Percentiles rank a stretch among this genome's conserved stretches.
Conservation (phyloP, 2,888 invertebrate species). For the Mantis religiosa region DNA sequence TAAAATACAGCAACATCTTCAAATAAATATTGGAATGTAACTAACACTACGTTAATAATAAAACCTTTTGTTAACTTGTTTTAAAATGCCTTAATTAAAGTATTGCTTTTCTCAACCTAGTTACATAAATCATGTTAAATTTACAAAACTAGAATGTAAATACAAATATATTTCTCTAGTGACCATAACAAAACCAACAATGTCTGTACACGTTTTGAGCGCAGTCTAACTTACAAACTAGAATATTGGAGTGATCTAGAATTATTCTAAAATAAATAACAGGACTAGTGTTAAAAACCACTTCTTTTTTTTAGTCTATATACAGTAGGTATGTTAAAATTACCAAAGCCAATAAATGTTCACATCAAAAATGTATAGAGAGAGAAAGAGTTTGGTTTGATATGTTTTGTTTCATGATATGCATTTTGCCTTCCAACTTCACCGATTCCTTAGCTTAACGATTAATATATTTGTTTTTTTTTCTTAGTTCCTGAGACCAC, state of each 20-base stretch:
- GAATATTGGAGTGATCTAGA: background rate
- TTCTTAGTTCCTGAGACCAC: slow-evolving; percentile 22
- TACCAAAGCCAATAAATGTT: slow-evolving; percentile 13
- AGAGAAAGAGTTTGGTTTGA: slow-evolving; percentile 9
- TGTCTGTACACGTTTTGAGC: background rate
- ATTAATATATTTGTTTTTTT: background rate
- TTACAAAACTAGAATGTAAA: background rate
- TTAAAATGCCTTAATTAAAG: background rate
- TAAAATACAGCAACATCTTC: background rate
- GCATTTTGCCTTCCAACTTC: background rate
- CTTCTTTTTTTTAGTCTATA: background rate
- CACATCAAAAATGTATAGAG: slow-evolving; percentile 21
- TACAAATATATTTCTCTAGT: background rate
- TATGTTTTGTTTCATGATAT: background rate
- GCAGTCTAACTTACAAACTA: slow-evolving; percentile 1
- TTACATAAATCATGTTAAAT: background rate
- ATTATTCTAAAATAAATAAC: background rate
- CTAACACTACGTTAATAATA: background rate
- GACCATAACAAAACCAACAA: background rate
- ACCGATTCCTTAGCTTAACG: background rate
- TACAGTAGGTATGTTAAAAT: background rate
- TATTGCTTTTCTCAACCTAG: background rate
- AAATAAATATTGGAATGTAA: background rate
- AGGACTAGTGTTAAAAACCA: slow-evolving; percentile 7
- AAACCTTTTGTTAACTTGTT: background rate